A percentile compares a stretch with the other conserved stretches of the same genome.
These are phyloP conservation scores for Altica lythri DNA, from an alignment of 2,888 invertebrate genomes.

Conservation along the genomic window DNA sequence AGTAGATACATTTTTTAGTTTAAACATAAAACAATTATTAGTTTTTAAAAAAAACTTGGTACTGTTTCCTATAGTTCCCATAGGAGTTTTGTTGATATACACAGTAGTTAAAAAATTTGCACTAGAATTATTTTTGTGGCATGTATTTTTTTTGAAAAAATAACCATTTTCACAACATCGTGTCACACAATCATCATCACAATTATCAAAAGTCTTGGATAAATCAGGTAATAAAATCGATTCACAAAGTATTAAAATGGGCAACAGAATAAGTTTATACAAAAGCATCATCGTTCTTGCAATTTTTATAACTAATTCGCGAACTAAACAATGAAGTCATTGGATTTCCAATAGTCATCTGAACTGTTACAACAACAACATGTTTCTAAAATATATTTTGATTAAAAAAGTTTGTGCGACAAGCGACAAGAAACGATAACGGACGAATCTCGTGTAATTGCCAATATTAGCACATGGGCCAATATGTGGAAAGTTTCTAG, in stretches of 20 bases:
- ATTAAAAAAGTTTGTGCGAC: slow-evolving; percentile 24
- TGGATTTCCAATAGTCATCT: slow-evolving; percentile 17
- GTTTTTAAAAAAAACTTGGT: not conserved
- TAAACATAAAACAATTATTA: not conserved
- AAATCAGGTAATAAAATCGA: not conserved
- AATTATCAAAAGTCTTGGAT: slow-evolving; percentile 7
- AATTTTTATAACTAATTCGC: slow-evolving; percentile 1
- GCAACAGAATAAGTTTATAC: slow-evolving; percentile 20
- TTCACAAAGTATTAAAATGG: no score
- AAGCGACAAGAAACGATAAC: slow-evolving; percentile 28
- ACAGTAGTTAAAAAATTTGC: not conserved
- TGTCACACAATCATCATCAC: slow-evolving; percentile 11
- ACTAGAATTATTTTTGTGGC: slow-evolving; percentile 6
- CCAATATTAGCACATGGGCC: no score
- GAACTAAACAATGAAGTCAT: slow-evolving; percentile 15
- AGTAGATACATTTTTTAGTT: not conserved
- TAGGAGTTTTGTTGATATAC: not conserved
- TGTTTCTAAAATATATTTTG: slow-evolving; percentile 22
- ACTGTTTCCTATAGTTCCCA: not conserved
- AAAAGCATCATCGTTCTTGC: slow-evolving; percentile 15
- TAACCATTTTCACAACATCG: slow-evolving; percentile 10
- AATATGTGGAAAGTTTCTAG: no score
- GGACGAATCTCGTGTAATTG: slow-evolving; percentile 23
- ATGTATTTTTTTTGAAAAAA: slow-evolving; percentile 1
- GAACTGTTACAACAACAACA: no score